Evolutionary conservation across 2,797 vertebrate genomes (phyloP).

Genomic region (Morus bassanus): DNA sequence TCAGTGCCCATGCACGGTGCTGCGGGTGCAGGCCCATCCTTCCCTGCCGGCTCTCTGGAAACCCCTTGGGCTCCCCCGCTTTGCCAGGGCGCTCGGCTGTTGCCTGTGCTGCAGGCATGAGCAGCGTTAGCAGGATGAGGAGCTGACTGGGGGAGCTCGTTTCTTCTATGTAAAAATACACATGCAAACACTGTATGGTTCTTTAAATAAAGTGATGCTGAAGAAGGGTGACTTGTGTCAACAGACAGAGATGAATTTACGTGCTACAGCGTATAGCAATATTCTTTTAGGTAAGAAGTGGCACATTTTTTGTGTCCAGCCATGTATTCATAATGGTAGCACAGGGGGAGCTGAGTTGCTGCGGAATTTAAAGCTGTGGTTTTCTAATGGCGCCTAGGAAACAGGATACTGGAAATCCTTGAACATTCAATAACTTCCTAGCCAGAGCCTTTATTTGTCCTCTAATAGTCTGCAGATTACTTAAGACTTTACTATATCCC

Average conservation of each 20-base stretch:
- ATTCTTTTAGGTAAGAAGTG: background rate
- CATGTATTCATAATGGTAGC: background rate
- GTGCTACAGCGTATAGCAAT: background rate
- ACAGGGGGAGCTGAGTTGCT: background rate
- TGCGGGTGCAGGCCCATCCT: background rate
- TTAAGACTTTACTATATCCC: background rate
- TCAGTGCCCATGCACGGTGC: accelerated
- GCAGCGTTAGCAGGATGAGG: background rate
- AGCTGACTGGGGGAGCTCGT: background rate
- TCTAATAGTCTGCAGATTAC: background rate
- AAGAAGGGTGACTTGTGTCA: background rate
- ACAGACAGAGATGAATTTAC: background rate
- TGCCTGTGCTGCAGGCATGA: background rate
- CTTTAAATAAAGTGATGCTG: background rate
- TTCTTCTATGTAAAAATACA: background rate
- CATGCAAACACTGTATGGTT: background rate
- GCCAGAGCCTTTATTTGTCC: background rate
- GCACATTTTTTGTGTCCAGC: background rate
- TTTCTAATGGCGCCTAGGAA: background rate
- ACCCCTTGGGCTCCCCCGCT: accelerated
- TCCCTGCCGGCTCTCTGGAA: background rate
- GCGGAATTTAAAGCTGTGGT: background rate
- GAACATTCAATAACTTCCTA: background rate
- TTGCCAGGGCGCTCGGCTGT: background rate
- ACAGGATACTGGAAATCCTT: background rate